Conservation (phyloP, 2,797 vertebrate genomes). For the Muscicapa striata region DNA sequence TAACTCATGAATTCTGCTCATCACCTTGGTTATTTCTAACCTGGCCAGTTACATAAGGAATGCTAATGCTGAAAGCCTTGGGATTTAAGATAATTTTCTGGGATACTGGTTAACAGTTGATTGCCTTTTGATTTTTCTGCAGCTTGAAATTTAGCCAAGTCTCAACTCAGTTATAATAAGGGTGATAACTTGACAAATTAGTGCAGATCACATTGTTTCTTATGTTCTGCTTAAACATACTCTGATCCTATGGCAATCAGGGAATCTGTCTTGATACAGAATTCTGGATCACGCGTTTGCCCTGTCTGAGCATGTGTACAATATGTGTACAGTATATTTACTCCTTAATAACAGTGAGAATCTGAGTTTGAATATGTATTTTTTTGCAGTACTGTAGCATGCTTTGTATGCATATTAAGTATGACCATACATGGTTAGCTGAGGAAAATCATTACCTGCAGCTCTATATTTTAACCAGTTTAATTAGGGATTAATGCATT, state of each 20-base stretch:
- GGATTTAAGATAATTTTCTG: neutral
- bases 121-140: conserved; percentile 25
- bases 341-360: neutral
- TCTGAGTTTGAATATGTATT: neutral
- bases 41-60: neutral
- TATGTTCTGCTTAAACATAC: neutral
- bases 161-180: neutral
- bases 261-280: neutral
- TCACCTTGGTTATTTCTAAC: neutral
- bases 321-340: neutral
- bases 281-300: neutral
- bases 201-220: neutral
- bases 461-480: neutral
- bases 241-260: neutral
- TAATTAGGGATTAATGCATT: neutral
- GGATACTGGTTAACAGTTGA: neutral
- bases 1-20: neutral
- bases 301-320: neutral
- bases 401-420: neutral
- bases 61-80: neutral
- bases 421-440: neutral
- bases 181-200: neutral
- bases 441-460: neutral
- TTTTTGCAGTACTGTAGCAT: neutral
- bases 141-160: conserved; percentile 13